phyloP scores from a whole-genome alignment of 2,797 vertebrate species.

The Gobionotothen gibberifrons region DNA sequence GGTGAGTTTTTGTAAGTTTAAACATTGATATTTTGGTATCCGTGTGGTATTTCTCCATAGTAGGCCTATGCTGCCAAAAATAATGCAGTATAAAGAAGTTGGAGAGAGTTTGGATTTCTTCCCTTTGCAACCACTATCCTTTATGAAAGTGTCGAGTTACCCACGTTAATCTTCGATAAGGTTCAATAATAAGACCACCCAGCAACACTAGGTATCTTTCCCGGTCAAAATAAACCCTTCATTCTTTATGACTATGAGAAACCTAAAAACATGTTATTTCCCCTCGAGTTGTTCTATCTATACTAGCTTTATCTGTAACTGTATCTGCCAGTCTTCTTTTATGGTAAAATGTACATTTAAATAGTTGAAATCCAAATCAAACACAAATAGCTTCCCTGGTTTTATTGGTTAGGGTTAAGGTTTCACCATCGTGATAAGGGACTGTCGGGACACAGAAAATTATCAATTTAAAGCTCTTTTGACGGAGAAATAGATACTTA shows the following conservation, averaged over 20 bases:
- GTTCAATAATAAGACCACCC: constrained; percentile 74
- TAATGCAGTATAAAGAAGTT: background rate
- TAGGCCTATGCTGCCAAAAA: constrained; percentile 9
- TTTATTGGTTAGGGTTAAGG: background rate
- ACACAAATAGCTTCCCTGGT: constrained; percentile 8
- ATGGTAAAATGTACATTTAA: background rate
- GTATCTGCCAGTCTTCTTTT: background rate
- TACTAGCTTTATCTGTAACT: background rate
- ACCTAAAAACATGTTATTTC: no score
- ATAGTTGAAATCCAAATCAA: background rate
- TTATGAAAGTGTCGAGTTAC: constrained; percentile 45
- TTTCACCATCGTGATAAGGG: constrained; percentile 32
- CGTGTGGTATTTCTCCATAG: constrained; percentile 4
- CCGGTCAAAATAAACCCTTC: background rate
- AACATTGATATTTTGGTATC: constrained; percentile 2
- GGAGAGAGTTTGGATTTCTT: constrained; percentile 25
- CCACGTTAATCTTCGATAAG: constrained; percentile 60
- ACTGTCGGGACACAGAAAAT: constrained; percentile 13
- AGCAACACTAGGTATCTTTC: constrained; percentile 14
- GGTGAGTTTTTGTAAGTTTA: background rate
- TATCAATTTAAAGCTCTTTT: constrained; percentile 24
- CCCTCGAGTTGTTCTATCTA: background rate
- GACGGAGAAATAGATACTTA: constrained; percentile 32
- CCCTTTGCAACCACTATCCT: constrained; percentile 33
- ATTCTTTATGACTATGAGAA: no score